These are phyloP conservation scores for Australoheros scitulus DNA, from an alignment of 2,113 vertebrate species.

Conservation along the genomic window DNA sequence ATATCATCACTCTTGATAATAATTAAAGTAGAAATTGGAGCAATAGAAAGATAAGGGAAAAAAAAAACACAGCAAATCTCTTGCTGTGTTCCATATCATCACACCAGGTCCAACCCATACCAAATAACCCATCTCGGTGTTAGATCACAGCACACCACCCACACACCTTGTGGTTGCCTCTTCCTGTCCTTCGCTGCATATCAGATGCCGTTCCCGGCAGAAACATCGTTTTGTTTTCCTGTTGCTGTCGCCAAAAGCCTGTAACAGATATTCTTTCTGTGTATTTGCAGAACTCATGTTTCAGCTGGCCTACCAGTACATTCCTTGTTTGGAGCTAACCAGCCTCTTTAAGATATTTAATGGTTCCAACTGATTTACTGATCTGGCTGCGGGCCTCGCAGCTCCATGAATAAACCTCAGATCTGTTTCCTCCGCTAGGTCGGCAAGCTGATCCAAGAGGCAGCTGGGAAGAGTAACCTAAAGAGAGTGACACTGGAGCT, in stretches of 20 bases:
- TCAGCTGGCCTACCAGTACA: slow-evolving; percentile 49
- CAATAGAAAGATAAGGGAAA: slow-evolving; percentile 11
- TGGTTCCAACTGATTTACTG: slow-evolving; percentile 71
- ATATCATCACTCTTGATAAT: slow-evolving; percentile 29
- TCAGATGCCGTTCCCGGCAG: slow-evolving; percentile 57
- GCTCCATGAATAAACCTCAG: slow-evolving; percentile 71
- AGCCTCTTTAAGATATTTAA: slow-evolving; percentile 72
- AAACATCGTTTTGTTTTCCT: slow-evolving; percentile 70
- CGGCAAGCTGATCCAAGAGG: slow-evolving; percentile 98
- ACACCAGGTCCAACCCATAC: slow-evolving; percentile 29
- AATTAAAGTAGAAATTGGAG: slow-evolving; percentile 18
- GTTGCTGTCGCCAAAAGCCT: slow-evolving; percentile 39
- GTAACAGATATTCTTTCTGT: slow-evolving; percentile 76
- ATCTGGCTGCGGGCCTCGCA: slow-evolving; percentile 57
- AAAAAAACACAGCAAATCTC: slow-evolving; percentile 24
- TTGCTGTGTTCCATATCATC: slow-evolving; percentile 16
- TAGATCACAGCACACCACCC: slow-evolving; percentile 56
- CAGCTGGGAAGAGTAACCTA: slow-evolving; percentile 97
- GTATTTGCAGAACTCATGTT: slow-evolving; percentile 71
- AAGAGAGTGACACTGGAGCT: slow-evolving; percentile 99
- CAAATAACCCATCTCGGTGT: slow-evolving; percentile 12
- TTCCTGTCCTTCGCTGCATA: slow-evolving; percentile 70
- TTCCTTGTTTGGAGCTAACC: slow-evolving; percentile 62
- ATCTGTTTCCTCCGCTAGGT: slow-evolving; percentile 85
- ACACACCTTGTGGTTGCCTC: slow-evolving; percentile 71